These are phyloP conservation scores for Naja naja DNA, from an alignment of 2,113 vertebrate species.

Conservation along the genomic window DNA sequence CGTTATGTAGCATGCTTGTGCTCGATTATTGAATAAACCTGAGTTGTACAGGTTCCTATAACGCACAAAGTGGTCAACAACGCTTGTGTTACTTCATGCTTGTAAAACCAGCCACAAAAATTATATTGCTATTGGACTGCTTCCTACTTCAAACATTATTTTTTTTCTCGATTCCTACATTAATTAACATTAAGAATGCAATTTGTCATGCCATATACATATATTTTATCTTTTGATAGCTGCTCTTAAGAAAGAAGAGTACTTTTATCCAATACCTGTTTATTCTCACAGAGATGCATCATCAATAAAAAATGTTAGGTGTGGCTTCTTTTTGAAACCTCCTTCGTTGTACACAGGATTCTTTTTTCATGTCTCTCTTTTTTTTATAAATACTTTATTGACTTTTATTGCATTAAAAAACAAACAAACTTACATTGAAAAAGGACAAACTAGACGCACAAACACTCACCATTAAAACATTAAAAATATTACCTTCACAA, in stretches of 20 bases:
- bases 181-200: not conserved
- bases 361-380: not conserved
- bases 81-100: not conserved
- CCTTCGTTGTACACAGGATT: not conserved
- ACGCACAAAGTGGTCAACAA: not conserved
- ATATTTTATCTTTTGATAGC: not conserved
- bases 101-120: not conserved
- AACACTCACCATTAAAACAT: too few species aligned
- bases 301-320: not conserved
- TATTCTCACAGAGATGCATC: not conserved
- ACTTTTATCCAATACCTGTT: not conserved
- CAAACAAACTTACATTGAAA: too few species aligned
- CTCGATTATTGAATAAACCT: not conserved
- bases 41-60: not conserved
- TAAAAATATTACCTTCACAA: too few species aligned
- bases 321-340: not conserved
- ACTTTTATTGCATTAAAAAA: too few species aligned
- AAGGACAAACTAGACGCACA: too few species aligned
- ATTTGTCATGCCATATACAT: not conserved
- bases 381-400: too few species aligned
- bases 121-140: not conserved
- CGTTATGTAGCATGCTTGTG: not conserved
- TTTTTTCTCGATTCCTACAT: not conserved
- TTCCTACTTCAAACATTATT: not conserved
- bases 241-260: not conserved